A percentile compares a stretch with the other conserved stretches of the same genome.
Conservation (phyloP, 1,140 invertebrate genomes). For the Trissolcus basalis region DNA sequence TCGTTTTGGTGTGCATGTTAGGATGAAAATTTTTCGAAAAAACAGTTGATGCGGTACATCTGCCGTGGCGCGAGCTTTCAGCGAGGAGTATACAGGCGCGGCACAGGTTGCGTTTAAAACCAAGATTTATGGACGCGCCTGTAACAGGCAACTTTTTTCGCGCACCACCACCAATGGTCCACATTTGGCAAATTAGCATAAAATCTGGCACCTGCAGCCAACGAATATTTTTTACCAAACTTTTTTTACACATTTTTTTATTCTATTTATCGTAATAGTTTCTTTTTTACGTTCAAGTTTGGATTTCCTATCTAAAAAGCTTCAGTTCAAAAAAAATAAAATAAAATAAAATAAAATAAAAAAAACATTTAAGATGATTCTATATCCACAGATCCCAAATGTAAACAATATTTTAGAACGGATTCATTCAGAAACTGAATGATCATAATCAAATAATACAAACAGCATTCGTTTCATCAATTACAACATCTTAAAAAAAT, state of each 20-base stretch:
- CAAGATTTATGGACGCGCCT: slow-evolving; percentile 53
- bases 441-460: too few relatives aligned
- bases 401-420: too few relatives aligned
- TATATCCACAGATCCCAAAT: too few relatives aligned
- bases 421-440: too few relatives aligned
- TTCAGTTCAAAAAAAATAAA: too few relatives aligned
- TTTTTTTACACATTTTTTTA: slow-evolving; percentile 28
- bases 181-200: slow-evolving; percentile 53
- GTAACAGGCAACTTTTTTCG: slow-evolving; percentile 56
- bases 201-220: slow-evolving; percentile 46
- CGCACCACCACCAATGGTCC: slow-evolving; percentile 28
- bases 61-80: slow-evolving; percentile 36
- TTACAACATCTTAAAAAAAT: too few relatives aligned
- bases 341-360: too few relatives aligned
- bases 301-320: too few relatives aligned
- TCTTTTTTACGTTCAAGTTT: too few relatives aligned
- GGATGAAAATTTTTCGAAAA: slow-evolving; percentile 44
- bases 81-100: slow-evolving; percentile 13
- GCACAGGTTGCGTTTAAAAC: slow-evolving; percentile 52
- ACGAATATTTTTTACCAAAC: slow-evolving; percentile 22
- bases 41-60: slow-evolving; percentile 38
- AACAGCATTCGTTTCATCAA: too few relatives aligned
- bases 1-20: slow-evolving; percentile 1
- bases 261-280: background rate
- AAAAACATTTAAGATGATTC: too few relatives aligned